A percentile compares a stretch with the other conserved stretches of the same genome.
Evolutionary conservation across 2,888 invertebrate genomes (phyloP).

Genomic region (Adela reaumurella): DNA sequence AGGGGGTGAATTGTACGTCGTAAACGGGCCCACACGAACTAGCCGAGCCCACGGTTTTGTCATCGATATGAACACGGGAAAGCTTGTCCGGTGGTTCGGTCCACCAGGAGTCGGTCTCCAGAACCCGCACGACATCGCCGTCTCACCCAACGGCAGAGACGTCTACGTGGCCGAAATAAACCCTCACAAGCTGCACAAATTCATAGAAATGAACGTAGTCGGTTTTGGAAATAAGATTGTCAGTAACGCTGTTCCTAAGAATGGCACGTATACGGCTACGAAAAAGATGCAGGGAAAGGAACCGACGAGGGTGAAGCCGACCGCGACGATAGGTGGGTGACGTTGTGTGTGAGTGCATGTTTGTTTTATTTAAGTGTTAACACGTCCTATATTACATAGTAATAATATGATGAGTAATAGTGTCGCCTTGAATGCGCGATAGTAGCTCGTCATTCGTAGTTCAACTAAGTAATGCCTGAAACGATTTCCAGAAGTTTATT

Average conservation of each 20-base stretch:
- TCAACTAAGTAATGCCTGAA: no score
- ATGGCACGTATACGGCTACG: constrained; percentile 14
- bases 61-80: constrained; percentile 59
- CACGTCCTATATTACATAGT: no score
- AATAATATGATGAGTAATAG: no score
- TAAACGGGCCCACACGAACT: constrained; percentile 63
- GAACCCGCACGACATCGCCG: constrained; percentile 81
- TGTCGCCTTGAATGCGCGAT: no score
- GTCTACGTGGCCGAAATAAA: constrained; percentile 78
- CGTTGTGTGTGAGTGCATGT: no score
- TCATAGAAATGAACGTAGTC: not conserved
- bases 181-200: constrained; percentile 37
- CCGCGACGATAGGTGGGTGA: constrained; percentile 46
- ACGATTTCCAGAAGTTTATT: no score
- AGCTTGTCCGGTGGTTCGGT: constrained; percentile 60
- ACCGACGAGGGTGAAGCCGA: constrained; percentile 29
- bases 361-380: no score
- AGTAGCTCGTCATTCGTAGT: no score
- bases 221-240: constrained; percentile 21
- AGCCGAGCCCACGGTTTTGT: constrained; percentile 65
- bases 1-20: constrained; percentile 70
- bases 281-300: constrained; percentile 9
- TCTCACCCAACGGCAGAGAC: constrained; percentile 59
- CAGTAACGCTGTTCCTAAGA: no score
- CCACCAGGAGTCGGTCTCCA: constrained; percentile 52